phyloP scores from a whole-genome alignment of 1,140 invertebrate species.

The Drosophila busckii region DNA sequence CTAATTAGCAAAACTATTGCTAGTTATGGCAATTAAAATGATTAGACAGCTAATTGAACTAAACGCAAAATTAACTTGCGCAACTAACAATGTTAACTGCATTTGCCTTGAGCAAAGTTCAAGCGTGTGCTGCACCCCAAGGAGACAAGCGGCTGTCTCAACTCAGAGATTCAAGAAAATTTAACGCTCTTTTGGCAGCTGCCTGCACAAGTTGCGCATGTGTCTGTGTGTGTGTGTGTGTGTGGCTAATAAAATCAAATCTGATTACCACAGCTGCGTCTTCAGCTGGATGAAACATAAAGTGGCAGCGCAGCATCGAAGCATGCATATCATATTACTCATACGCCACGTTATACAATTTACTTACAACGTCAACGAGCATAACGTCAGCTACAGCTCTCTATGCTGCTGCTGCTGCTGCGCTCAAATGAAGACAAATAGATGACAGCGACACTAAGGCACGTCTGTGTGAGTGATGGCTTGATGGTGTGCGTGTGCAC shows the following conservation, averaged over 20 bases:
- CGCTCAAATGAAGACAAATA: constrained; percentile 57
- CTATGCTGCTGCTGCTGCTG: constrained; percentile 11
- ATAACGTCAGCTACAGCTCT: constrained; percentile 49
- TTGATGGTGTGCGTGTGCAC: constrained; percentile 29
- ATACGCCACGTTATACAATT: constrained; percentile 76
- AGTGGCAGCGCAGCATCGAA: constrained; percentile 54
- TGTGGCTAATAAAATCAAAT: constrained; percentile 73
- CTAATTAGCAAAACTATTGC: no score
- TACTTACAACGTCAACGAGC: constrained; percentile 68
- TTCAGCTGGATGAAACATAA: constrained; percentile 24
- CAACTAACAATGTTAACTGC: no score
- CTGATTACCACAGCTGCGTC: constrained; percentile 75
- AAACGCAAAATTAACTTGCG: no score
- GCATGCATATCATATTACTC: constrained; percentile 74
- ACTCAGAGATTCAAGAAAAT: constrained; percentile 31
- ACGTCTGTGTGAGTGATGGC: constrained; percentile 25
- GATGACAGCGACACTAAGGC: constrained; percentile 39
- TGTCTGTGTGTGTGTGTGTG: constrained; percentile 26
- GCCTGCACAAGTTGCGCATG: constrained; percentile 12
- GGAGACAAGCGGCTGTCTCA: constrained; percentile 4
- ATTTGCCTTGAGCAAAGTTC: no score
- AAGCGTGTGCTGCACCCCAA: no score
- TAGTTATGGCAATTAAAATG: no score
- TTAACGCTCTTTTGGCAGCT: constrained; percentile 38
- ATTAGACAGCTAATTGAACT: no score